Evolutionary conservation across 2,888 invertebrate species (phyloP).

Genomic region (Cartodere bifasciata): DNA sequence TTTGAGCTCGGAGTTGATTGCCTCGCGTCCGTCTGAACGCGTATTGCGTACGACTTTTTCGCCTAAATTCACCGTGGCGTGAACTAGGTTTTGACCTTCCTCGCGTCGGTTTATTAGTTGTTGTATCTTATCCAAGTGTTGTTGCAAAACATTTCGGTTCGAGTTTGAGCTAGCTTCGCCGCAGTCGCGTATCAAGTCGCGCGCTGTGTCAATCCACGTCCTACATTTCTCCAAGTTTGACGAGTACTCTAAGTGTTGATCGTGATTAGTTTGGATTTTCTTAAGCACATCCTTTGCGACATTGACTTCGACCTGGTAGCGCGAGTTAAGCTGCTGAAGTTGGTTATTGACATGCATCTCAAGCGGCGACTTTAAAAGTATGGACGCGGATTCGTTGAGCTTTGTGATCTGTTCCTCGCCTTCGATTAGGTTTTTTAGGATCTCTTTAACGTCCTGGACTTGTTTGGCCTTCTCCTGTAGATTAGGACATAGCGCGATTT

Average conservation of each 20-base stretch:
- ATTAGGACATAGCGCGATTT: conserved; percentile 66
- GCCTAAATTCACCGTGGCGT: conserved; percentile 76
- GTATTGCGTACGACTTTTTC: conserved; percentile 83
- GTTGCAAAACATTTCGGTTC: conserved; percentile 72
- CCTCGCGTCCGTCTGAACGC: conserved; percentile 77
- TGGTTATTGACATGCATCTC: conserved; percentile 83
- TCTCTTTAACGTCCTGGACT: conserved; percentile 67
- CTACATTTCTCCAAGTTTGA: conserved; percentile 62
- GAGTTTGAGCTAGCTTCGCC: conserved; percentile 67
- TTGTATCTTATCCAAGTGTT: conserved; percentile 66
- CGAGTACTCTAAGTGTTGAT: conserved; percentile 73
- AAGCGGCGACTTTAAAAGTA: conserved; percentile 66
- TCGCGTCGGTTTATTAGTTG: conserved; percentile 70
- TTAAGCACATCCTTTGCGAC: conserved; percentile 80
- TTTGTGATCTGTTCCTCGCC: conserved; percentile 74
- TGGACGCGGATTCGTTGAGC: conserved; percentile 67
- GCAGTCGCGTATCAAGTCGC: conserved; percentile 67
- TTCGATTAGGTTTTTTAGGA: conserved; percentile 58
- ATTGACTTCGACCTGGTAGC: conserved; percentile 80
- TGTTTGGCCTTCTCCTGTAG: conserved; percentile 75
- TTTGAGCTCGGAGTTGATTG: conserved; percentile 74
- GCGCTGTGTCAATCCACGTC: conserved; percentile 78
- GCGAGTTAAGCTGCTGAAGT: conserved; percentile 70
- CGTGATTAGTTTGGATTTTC: conserved; percentile 78
- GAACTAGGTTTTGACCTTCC: conserved; percentile 76